A percentile compares a stretch with the other conserved stretches of the same genome.
These are phyloP conservation scores for Tenthredo mesomela DNA, from an alignment of 2,888 invertebrate genomes.

Conservation along the genomic window DNA sequence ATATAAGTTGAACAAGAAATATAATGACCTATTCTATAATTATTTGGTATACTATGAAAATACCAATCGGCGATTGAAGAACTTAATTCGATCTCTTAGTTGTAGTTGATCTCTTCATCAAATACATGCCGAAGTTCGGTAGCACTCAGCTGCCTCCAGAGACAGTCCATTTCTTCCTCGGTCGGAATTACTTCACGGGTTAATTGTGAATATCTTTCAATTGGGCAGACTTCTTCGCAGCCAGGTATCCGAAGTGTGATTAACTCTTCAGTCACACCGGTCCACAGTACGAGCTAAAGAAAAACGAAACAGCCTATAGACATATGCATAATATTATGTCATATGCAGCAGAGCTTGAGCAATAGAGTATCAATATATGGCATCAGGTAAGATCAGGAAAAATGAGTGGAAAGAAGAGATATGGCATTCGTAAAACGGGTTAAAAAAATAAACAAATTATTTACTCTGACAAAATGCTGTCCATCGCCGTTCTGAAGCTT, in stretches of 20 bases:
- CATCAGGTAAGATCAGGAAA: neutral
- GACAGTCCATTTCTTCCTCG: conserved; percentile 28
- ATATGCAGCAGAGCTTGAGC: neutral
- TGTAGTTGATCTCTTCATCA: neutral
- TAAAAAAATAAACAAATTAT: neutral
- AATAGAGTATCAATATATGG: neutral
- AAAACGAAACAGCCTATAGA: neutral
- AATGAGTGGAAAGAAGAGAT: no score
- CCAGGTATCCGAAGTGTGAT: conserved; percentile 36
- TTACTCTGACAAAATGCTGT: conserved; percentile 61
- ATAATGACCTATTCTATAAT: no score
- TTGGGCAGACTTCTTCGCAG: conserved; percentile 34
- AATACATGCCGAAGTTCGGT: neutral
- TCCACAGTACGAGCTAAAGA: conserved; percentile 28
- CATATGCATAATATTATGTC: no score
- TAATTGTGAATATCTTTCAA: conserved; percentile 33
- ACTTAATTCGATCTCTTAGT: no score
- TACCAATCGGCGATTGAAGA: no score
- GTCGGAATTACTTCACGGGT: conserved; percentile 18
- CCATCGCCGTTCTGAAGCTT: conserved; percentile 58
- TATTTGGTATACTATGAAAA: no score
- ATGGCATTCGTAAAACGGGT: no score
- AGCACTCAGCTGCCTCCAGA: neutral
- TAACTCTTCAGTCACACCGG: conserved; percentile 17
- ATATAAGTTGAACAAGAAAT: no score